Conservation (phyloP, 1,140 invertebrate genomes). For the Zaprionus taronus region DNA sequence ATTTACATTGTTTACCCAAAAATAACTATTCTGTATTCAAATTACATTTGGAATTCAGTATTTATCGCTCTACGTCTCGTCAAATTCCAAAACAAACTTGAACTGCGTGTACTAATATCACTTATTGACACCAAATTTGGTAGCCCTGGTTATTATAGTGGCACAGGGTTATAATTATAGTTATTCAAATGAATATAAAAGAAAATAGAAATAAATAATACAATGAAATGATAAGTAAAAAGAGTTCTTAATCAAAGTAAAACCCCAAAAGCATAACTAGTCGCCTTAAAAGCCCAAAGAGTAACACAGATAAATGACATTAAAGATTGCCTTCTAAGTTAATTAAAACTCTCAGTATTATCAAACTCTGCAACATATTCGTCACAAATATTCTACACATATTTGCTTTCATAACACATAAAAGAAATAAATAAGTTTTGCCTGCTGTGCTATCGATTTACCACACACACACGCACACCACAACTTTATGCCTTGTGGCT, state of each 20-base stretch:
- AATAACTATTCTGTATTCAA: too few relatives aligned
- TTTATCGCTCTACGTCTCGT: too few relatives aligned
- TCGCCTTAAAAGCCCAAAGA: background rate
- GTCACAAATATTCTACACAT: background rate
- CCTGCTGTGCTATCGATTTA: conserved; percentile 14
- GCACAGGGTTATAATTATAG: too few relatives aligned
- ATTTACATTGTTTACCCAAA: too few relatives aligned
- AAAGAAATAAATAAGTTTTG: conserved; percentile 13
- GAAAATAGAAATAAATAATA: background rate
- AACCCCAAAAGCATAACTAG: background rate
- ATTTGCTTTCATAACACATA: background rate
- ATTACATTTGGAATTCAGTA: too few relatives aligned
- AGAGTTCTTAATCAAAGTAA: background rate
- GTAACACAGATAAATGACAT: background rate
- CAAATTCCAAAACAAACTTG: too few relatives aligned
- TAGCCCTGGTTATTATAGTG: too few relatives aligned
- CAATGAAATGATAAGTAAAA: conserved; percentile 1
- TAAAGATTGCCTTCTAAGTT: background rate
- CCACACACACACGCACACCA: background rate
- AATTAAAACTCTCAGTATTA: background rate
- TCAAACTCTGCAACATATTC: background rate
- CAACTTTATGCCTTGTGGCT: conserved; percentile 4
- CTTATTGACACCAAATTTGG: too few relatives aligned
- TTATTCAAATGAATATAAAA: too few relatives aligned
- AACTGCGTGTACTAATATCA: too few relatives aligned